Conservation (phyloP, 2,888 invertebrate species). For the Epistrophe eligans region DNA sequence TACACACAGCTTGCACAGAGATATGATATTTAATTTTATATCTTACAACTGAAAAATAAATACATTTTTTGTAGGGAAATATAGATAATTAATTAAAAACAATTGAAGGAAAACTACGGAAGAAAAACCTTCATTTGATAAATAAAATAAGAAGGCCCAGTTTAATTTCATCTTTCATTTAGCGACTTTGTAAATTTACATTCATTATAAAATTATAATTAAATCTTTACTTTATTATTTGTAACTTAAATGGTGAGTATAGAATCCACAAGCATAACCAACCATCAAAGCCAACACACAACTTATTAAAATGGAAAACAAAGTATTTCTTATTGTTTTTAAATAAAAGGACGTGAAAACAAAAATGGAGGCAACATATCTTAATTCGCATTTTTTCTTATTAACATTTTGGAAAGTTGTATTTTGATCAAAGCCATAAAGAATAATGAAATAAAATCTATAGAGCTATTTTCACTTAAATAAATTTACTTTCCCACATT, state of each 20-base stretch:
- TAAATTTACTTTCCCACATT: constrained; percentile 68
- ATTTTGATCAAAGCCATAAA: constrained; percentile 23
- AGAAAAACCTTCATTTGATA: too few relatives aligned
- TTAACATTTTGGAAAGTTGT: constrained; percentile 65
- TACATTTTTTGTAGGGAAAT: too few relatives aligned
- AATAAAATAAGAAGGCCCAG: too few relatives aligned
- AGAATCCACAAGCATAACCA: background rate
- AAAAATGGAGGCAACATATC: constrained; percentile 21
- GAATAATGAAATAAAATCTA: background rate
- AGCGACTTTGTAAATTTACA: too few relatives aligned
- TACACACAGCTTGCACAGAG: too few relatives aligned
- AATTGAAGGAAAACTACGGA: too few relatives aligned
- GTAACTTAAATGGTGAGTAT: background rate
- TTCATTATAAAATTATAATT: background rate
- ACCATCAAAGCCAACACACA: constrained; percentile 7
- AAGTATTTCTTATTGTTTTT: background rate
- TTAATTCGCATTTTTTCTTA: background rate
- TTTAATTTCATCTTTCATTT: too few relatives aligned
- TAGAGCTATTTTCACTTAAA: background rate
- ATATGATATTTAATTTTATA: too few relatives aligned
- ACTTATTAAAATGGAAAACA: background rate
- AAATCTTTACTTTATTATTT: background rate
- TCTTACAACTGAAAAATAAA: too few relatives aligned
- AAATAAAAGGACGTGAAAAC: background rate
- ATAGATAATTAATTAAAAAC: too few relatives aligned